Conservation (phyloP, 2,888 invertebrate species). For the Drosophila putrida region DNA sequence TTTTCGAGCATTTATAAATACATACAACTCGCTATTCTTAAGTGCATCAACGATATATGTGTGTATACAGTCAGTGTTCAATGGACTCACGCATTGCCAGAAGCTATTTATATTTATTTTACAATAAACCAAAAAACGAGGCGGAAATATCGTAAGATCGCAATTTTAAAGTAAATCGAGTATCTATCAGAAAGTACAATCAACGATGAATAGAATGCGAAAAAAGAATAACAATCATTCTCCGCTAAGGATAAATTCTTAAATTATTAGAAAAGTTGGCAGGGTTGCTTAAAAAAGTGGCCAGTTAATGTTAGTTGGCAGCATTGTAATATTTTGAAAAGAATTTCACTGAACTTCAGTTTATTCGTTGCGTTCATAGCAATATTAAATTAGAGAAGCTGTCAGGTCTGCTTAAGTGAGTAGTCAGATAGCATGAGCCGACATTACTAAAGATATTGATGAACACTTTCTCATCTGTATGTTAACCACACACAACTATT, state of each 20-base stretch:
- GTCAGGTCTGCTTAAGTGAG: too few relatives aligned
- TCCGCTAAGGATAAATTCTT: too few relatives aligned
- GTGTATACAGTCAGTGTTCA: conserved; percentile 49
- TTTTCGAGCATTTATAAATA: conserved; percentile 72
- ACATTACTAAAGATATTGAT: neutral
- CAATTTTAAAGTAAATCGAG: conserved; percentile 24
- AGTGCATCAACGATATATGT: conserved; percentile 36
- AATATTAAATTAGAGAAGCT: too few relatives aligned
- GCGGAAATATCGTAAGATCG: conserved; percentile 51
- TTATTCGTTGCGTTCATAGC: too few relatives aligned
- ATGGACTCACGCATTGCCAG: conserved; percentile 67
- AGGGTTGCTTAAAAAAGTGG: too few relatives aligned
- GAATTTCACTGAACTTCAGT: too few relatives aligned
- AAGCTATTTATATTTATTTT: conserved; percentile 52
- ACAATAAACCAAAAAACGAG: conserved; percentile 50
- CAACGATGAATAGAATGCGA: neutral
- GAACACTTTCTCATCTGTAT: neutral
- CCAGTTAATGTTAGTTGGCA: too few relatives aligned
- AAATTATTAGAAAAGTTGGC: neutral
- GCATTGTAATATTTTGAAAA: too few relatives aligned
- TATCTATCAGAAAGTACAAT: conserved; percentile 10
- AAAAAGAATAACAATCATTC: neutral
- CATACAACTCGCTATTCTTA: conserved; percentile 61
- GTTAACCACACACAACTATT: neutral
- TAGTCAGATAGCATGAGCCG: too few relatives aligned